Evolutionary conservation across 2,113 vertebrate species (phyloP), one percentile per base, ranked within the genome.

Genomic region (Trichechus manatus): DNA sequence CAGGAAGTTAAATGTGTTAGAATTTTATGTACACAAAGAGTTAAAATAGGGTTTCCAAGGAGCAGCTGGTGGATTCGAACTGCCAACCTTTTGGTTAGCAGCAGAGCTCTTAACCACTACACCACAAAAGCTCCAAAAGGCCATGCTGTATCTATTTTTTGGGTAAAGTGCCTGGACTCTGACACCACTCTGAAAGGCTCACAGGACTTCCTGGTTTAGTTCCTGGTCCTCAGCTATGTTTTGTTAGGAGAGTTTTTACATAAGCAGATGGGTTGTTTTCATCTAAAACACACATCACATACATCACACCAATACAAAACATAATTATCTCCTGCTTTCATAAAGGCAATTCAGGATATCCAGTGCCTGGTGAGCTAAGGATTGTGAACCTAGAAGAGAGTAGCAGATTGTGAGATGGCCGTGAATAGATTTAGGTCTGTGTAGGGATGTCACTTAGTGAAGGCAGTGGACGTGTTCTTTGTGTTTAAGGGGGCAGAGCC

Each of bases 171-270:
- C 9, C n/a, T 14, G 15, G 39, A 23, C 27, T 74, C 20, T 36
- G 61, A 91, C n/a, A 29, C n/a, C n/a, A 36, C 22, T 44, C 13
- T 56, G 13, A 39, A 56, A 42, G 27, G 3, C 79, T 66, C 42
- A 66, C 9, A 77, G 59, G n/a, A 77, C 70, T 90, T 77, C 70
- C 70, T 66, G 68, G 15, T 44, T 88, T n/a, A 47, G 59, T 87
- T 91, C 27, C 66, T 64, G 42, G 17, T 68, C 66, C 36, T 95
- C 47, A 14, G 78, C 27, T 83, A 83, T 59, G 47, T 95, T 92
- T 82, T 78, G 33, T 59, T 61, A 59, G 25, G 39, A 77, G 68
- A 75, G n/a, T 78, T 79, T 84, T 68, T 14, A 77, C 2, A 5
- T 87, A 77, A 59, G 13, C 22, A 61, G 25, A 31, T 3, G 3